Base-by-base conservation (phyloP, 1,140 invertebrate genomes). In the Grapholita molesta region DNA sequence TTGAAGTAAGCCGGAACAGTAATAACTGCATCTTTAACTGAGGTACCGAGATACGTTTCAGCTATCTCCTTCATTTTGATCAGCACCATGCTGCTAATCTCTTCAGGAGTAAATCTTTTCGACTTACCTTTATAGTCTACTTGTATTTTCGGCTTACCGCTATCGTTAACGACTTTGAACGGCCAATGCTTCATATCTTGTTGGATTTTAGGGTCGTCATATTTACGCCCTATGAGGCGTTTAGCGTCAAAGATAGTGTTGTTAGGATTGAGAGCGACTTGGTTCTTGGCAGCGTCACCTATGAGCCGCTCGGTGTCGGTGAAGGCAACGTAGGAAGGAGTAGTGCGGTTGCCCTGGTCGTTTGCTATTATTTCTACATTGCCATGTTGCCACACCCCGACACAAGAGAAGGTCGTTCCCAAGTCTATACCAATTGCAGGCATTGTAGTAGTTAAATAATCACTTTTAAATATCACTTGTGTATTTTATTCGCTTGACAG, bases 361-460 rank as follows among this genome's bases (percentile, higher is more conserved):
- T 99, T 99, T 75, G 97, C 97, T 76, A 98, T 98, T 74, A 98
- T 98, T 84, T 98, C 97, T 11, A 98, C 97, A 89, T 97, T 98
- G 52, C 96, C 97, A 82, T 98, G 94, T 77, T 96, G 85, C 82
- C 94, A 97, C 2, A 97, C 96, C 52, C 95, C 96, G 7, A 97
- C 96, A 75, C 96, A 97, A 38, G 95, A 96, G 85, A 96, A 97
- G 7, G 96, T 97, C 28, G 96, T 97, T 38, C 96, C 96, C 80
- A 96, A 92, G 92, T 96, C 95, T 76, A 96, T 96, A 78, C 96
- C 95, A 83, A 96, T 94, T 64, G 95, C 95, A 72, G 93, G 92
- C 86, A 93, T 89, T 78, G 92, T 92, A 42, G 42, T 28, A 57
- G 11, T 76, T 71, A 23, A 57, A 57, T 25, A 57, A 25, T 28